Evolutionary conservation across 23 tunicate genomes (phyloP), one percentile per base, ranked within the genome.

Genomic region (Clavelina lepadiformis): DNA sequence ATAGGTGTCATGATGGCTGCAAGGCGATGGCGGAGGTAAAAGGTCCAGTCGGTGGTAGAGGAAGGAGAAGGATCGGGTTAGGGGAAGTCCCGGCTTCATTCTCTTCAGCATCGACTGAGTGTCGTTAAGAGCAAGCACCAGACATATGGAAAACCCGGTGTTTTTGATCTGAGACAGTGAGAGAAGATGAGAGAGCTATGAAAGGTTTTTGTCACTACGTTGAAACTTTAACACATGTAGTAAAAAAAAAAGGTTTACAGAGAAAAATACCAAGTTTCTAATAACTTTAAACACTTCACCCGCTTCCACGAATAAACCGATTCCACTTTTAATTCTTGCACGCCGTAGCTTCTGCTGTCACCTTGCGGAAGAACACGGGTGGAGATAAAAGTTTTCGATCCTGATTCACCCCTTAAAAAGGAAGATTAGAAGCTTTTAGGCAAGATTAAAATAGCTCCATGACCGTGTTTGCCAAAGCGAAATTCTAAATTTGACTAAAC

Each of bases 1-100:
- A 56, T 36, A 58, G 44, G 58, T 77, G 27, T 56, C 22, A 5
- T 32, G 58, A 58, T 77, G 83, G n/a, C 44, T 28, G 33, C 83
- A 77, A 2, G 75, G 45, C 18, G 38, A 36, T 56, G 31, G 28
- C 13, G 83, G 75, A 15, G 83, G 68, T 21, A 67, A 41, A 4
- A 77, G n/a, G 45, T 77, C 83, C 21, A 77, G 44, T 30, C 83
- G 59, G 38, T 77, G 83, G 56, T 77, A 77, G 8, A 77, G 56
- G 31, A 77, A 77, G 8, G 38, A 32, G 19, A 49, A 58, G 18
- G 3, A 23, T 6, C 34, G 22, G 2, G 83, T 67, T 29, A 67
- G 26, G n/a, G 68, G 29, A 18, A 32, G 35, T 51, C 51, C 72
- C 8, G 30, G 8, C 3, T 33, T 28, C 29, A 75, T 32, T 22